Evolutionary conservation across 2,113 vertebrate species (phyloP).

Genomic region (Bos indicus): DNA sequence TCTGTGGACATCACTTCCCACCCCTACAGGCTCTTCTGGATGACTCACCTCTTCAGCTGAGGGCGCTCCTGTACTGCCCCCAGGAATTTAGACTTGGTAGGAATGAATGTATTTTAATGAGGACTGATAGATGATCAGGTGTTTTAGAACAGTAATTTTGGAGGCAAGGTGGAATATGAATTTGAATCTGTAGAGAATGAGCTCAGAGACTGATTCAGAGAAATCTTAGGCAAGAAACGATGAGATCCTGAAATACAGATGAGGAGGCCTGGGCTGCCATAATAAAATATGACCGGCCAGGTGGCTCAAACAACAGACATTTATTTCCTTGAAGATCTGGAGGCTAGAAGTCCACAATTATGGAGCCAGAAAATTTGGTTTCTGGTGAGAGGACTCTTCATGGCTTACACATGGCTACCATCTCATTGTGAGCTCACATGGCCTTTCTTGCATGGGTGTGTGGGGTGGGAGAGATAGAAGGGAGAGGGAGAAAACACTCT

Average conservation of each 20-base stretch:
- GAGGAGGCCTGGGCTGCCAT: no score
- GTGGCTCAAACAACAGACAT: neutral
- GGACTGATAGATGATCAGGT: neutral
- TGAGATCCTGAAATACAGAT: neutral
- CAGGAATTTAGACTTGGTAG: neutral
- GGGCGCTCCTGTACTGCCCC: neutral
- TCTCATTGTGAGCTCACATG: neutral
- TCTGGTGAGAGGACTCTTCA: neutral
- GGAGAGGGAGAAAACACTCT: neutral
- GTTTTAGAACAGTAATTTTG: neutral
- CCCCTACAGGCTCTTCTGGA: neutral
- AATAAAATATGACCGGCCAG: neutral
- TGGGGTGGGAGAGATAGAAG: accelerated
- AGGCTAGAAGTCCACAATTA: neutral
- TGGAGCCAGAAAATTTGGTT: neutral
- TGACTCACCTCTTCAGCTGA: neutral
- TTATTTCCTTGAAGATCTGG: neutral
- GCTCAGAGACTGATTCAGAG: neutral
- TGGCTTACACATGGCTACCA: neutral
- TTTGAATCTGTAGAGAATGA: neutral
- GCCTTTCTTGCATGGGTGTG: neutral
- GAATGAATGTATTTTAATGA: neutral
- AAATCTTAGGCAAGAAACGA: neutral
- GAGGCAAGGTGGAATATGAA: neutral
- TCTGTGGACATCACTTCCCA: neutral